Percentiles rank a stretch among this genome's conserved stretches.
Conservation (phyloP, 2,888 invertebrate genomes). For the Ecliptopera silaceata region DNA sequence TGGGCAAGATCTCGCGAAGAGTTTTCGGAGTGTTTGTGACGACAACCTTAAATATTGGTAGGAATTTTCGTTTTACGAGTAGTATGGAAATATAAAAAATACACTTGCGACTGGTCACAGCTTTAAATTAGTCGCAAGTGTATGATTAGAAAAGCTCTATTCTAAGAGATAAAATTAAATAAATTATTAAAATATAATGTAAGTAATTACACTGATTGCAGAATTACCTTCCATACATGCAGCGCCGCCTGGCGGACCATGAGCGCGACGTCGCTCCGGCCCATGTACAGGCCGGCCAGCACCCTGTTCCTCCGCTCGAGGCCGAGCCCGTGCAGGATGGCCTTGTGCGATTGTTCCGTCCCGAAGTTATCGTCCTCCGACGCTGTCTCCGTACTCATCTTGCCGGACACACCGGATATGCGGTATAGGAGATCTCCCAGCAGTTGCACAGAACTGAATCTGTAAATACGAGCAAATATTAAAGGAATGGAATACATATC, state of each 20-base stretch:
- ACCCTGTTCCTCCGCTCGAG: slow-evolving; percentile 95
- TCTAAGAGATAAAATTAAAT: too few species aligned
- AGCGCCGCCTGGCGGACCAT: slow-evolving; percentile 98
- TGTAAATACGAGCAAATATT: slow-evolving; percentile 31
- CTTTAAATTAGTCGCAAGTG: too few species aligned
- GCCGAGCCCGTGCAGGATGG: slow-evolving; percentile 94
- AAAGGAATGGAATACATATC: too few species aligned
- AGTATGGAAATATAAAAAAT: too few species aligned
- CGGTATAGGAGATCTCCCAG: slow-evolving; percentile 96
- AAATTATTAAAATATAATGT: too few species aligned
- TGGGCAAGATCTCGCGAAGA: slow-evolving; percentile 96
- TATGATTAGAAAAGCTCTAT: too few species aligned
- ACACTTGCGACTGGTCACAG: too few species aligned
- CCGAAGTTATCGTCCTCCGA: slow-evolving; percentile 99
- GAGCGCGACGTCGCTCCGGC: slow-evolving; percentile 97
- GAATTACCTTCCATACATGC: slow-evolving; percentile 96
- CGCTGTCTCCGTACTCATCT: slow-evolving; percentile 99
- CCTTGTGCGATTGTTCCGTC: slow-evolving; percentile 96
- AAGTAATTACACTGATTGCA: too few species aligned
- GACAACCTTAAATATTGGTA: slow-evolving; percentile 85
- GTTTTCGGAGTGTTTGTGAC: slow-evolving; percentile 99
- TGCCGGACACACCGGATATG: slow-evolving; percentile 98
- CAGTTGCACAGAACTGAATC: slow-evolving; percentile 96
- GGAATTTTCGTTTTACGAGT: too few species aligned
- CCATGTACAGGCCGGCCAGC: slow-evolving; percentile 97